Evolutionary conservation across 1,140 invertebrate genomes (phyloP).

Genomic region (Drosophila busckii): DNA sequence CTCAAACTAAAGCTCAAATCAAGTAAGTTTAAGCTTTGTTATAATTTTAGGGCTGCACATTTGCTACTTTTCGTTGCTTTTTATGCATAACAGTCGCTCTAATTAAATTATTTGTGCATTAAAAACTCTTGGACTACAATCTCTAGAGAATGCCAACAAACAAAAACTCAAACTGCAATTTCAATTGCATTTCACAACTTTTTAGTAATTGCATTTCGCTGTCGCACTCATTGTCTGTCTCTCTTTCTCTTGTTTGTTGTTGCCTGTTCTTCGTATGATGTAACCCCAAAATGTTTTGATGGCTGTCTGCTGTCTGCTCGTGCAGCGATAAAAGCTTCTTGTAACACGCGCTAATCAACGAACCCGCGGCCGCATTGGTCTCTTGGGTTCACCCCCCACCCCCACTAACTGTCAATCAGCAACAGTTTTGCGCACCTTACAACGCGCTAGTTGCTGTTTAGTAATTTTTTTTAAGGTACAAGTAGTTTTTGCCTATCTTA

Average conservation of each 20-base stretch:
- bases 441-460: constrained; percentile 10
- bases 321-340: constrained; percentile 53
- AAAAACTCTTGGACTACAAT: background rate
- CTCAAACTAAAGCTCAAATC: no score
- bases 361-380: constrained; percentile 24
- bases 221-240: constrained; percentile 3
- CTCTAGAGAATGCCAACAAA: background rate
- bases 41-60: background rate
- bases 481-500: constrained; percentile 54
- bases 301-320: constrained; percentile 50
- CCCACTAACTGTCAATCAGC: constrained; percentile 55
- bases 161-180: constrained; percentile 15
- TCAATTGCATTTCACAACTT: constrained; percentile 44
- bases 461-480: constrained; percentile 24
- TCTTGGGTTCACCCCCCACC: background rate
- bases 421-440: constrained; percentile 59
- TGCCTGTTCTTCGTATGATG: constrained; percentile 49
- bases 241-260: constrained; percentile 22
- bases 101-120: background rate
- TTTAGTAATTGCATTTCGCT: constrained; percentile 43
- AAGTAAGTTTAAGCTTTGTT: no score
- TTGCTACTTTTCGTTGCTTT: background rate
- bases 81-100: background rate
- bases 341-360: constrained; percentile 67
- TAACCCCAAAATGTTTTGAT: constrained; percentile 53